phyloP scores from a whole-genome alignment of 2,888 invertebrate species.

The Meteorus cinctellus region DNA sequence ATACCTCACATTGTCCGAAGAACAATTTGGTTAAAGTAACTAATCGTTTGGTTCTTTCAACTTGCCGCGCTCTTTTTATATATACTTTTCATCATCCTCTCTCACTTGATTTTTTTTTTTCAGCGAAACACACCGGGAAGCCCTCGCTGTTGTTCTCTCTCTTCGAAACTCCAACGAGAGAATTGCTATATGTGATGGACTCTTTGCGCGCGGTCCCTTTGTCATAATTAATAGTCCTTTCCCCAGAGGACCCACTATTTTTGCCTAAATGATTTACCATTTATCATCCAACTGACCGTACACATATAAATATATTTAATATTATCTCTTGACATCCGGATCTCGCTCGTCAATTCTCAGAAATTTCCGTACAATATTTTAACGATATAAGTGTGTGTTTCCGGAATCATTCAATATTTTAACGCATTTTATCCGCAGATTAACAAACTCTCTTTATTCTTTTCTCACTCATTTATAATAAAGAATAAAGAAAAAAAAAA shows the following conservation, averaged over 20 bases:
- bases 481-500: neutral
- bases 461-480: neutral
- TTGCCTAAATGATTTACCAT: slow-evolving; percentile 72
- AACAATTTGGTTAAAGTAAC: slow-evolving; percentile 73
- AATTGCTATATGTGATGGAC: slow-evolving; percentile 20
- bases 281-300: slow-evolving; percentile 62
- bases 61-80: slow-evolving; percentile 59
- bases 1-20: slow-evolving; percentile 62
- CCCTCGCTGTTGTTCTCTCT: slow-evolving; percentile 8
- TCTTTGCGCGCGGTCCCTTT: slow-evolving; percentile 67
- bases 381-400: slow-evolving; percentile 21
- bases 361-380: slow-evolving; percentile 15
- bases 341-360: slow-evolving; percentile 27
- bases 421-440: slow-evolving; percentile 8
- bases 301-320: slow-evolving; percentile 14
- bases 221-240: slow-evolving; percentile 72
- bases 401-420: slow-evolving; percentile 35
- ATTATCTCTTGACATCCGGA: slow-evolving; percentile 36
- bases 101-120: neutral
- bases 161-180: neutral
- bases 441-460: neutral
- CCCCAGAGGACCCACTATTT: slow-evolving; percentile 59
- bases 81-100: neutral
- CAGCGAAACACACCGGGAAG: slow-evolving; percentile 41
- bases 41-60: slow-evolving; percentile 71